Percentiles rank a stretch among this genome's conserved stretches.
Evolutionary conservation across 1,140 invertebrate species (phyloP).

Genomic region (Tyrophagus putrescentiae): DNA sequence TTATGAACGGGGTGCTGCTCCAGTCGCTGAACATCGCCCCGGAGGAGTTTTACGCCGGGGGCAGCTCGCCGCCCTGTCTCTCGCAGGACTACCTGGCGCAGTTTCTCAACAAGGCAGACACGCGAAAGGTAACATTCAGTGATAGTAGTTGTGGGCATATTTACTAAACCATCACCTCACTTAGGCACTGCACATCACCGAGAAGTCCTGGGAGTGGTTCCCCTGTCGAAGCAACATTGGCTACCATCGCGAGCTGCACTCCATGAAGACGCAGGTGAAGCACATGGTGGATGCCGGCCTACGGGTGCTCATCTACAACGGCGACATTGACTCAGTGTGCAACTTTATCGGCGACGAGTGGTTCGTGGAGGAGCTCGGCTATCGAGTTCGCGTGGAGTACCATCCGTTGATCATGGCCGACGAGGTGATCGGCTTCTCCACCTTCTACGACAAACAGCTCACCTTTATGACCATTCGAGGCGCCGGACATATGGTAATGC

Average conservation of each 20-base stretch:
- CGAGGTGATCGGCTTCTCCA: slow-evolving; percentile 36
- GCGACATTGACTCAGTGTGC: slow-evolving; percentile 44
- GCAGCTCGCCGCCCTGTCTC: slow-evolving; percentile 33
- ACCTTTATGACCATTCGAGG: slow-evolving; percentile 37
- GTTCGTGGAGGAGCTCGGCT: slow-evolving; percentile 35
- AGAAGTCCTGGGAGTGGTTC: background rate
- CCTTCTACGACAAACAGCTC: slow-evolving; percentile 31
- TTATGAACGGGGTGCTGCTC: background rate
- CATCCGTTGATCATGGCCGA: slow-evolving; percentile 27
- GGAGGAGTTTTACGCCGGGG: background rate
- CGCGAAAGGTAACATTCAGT: no score
- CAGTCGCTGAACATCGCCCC: background rate
- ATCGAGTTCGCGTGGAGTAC: slow-evolving; percentile 26
- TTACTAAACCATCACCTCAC: no score
- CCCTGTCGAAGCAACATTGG: slow-evolving; percentile 25
- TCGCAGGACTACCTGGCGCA: slow-evolving; percentile 30
- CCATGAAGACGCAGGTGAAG: slow-evolving; percentile 30
- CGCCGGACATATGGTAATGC: slow-evolving; percentile 44
- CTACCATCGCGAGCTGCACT: slow-evolving; percentile 30
- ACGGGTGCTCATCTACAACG: slow-evolving; percentile 41
- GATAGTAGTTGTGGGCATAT: no score
- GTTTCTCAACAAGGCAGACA: slow-evolving; percentile 33
- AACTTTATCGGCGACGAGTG: slow-evolving; percentile 42
- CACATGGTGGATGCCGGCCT: slow-evolving; percentile 29
- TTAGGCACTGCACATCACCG: slow-evolving; percentile 37